Evolutionary conservation across 2,888 invertebrate genomes (phyloP), one percentile per base, ranked within the genome.

Genomic region (Axea sp.): DNA sequence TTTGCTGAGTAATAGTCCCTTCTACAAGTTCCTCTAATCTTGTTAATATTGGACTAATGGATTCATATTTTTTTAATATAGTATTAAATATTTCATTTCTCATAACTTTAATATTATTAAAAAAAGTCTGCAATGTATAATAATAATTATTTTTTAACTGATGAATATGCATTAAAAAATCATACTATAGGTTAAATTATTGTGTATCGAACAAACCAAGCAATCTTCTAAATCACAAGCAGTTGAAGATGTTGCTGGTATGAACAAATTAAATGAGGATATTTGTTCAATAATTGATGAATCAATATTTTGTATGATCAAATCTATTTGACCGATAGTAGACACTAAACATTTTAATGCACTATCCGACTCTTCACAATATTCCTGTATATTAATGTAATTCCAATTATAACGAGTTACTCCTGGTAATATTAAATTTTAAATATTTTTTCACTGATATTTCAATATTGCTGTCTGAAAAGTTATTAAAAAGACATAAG

Each of bases 1-100:
- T 93, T 49, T 89, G 89, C 1, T 96, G 96, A 0, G 94, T 93
- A 77, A 93, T 93, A 0, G 94, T 93, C 68, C 93, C 93, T 11
- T 95, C 90, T 0, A 96, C 94, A 24, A 97, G 88, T 73, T 94
- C 94, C 88, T 97, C 97, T 73, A 97, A 87, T 88, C 97, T 97
- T 79, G 93, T 92, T 7, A 97, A 89, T 59, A 96, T 92, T 0
- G 96, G 95, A 0, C 94, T 93, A 35, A 96, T 90, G 0, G 94
- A 93, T 37, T 93, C 91, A 84, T 96, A 96, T n/a, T 93, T 90
- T 45, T 92, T 91, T 0, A 92, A 89, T 84, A 97, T 90, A 2
- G 89, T 87, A 1, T 92, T 91, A 3, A 93, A 89, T 43, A 93
- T 92, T 60, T 92, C 91, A 0, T 92, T 90, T 0, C 96, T 90